Evolutionary conservation across 2,797 vertebrate genomes (phyloP).

Genomic region (Hipposideros larvatus): DNA sequence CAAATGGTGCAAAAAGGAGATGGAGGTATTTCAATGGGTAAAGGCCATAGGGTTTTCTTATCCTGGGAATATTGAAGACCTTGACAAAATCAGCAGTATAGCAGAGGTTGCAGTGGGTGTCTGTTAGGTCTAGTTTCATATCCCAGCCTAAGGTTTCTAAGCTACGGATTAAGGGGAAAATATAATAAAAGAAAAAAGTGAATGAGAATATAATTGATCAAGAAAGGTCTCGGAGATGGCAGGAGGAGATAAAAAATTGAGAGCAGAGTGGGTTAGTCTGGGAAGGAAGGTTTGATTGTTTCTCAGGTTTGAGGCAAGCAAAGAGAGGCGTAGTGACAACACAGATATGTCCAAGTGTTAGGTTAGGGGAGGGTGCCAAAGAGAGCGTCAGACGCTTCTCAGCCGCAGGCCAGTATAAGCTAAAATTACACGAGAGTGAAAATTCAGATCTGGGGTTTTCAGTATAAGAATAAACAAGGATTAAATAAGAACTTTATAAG

Average conservation of each 20-base stretch:
- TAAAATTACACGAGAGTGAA: slow-evolving; percentile 3
- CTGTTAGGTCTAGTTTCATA: not conserved
- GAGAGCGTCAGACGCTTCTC: not conserved
- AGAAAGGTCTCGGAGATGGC: not conserved
- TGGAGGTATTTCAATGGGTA: not conserved
- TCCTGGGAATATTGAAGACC: not conserved
- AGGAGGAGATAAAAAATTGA: not conserved
- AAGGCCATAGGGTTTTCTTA: not conserved
- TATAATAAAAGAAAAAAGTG: not conserved
- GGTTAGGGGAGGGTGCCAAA: not conserved
- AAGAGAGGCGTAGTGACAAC: not conserved
- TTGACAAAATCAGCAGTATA: not conserved
- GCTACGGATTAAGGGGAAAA: not conserved
- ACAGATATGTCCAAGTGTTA: not conserved
- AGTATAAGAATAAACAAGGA: not conserved
- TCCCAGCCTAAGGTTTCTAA: not conserved
- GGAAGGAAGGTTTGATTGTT: not conserved
- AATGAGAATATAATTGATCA: not conserved
- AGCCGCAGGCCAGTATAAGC: not conserved
- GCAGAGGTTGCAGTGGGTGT: not conserved
- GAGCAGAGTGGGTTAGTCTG: not conserved
- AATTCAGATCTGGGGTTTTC: slow-evolving; percentile 3
- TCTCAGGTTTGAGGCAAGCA: not conserved
- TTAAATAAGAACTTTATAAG: slow-evolving; percentile 7
- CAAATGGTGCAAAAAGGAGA: not conserved